phyloP scores from a whole-genome alignment of 2,797 vertebrate genomes.

The Anolis apletophallus region DNA sequence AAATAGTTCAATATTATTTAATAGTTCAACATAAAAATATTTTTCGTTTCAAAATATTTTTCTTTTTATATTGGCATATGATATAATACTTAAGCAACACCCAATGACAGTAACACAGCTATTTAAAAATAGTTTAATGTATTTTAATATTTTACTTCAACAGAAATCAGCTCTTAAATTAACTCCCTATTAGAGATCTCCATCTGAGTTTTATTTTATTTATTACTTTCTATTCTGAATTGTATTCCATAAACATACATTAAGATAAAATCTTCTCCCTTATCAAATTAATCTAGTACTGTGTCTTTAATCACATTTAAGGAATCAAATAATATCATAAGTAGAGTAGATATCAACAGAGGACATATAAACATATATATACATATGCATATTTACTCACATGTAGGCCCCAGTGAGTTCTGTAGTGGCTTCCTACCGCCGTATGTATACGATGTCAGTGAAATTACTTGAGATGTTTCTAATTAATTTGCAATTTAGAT shows the following conservation, averaged over 20 bases:
- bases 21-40: conserved; percentile 11
- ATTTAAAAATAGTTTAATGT: too few relatives aligned
- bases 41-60: neutral
- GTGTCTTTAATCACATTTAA: neutral
- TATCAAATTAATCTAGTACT: conserved; percentile 12
- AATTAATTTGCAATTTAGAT: conserved; percentile 37
- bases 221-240: conserved; percentile 29
- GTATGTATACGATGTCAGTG: neutral
- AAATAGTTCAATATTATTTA: too few relatives aligned
- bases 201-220: conserved; percentile 21
- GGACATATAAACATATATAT: conserved; percentile 22
- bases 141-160: neutral
- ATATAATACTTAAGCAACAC: neutral
- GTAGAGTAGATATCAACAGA: conserved; percentile 26
- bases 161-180: neutral
- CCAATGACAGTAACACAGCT: neutral
- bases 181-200: conserved; percentile 20
- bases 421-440: neutral
- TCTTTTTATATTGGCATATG: neutral
- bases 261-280: neutral
- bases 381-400: neutral
- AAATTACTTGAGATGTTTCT: neutral
- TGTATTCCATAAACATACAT: conserved; percentile 14
- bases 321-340: conserved; percentile 30
- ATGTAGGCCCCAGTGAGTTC: neutral